phyloP scores from a whole-genome alignment of 2,113 vertebrate species.

The Camelus dromedarius region DNA sequence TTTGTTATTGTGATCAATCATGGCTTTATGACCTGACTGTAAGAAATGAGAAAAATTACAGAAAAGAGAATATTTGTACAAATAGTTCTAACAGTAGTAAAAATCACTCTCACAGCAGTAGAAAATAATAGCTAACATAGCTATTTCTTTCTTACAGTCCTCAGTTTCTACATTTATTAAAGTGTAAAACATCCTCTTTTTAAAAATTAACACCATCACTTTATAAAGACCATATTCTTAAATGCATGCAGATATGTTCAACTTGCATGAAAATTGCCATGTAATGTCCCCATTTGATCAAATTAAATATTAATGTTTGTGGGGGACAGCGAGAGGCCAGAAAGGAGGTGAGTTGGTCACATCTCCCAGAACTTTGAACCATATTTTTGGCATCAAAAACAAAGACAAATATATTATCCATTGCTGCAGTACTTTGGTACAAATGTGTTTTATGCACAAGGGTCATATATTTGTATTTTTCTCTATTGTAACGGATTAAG shows the following conservation, averaged over 20 bases:
- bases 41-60: constrained; percentile 33
- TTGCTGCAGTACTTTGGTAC: constrained; percentile 42
- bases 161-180: neutral
- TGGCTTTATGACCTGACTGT: neutral
- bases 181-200: neutral
- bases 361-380: constrained; percentile 41
- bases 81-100: constrained; percentile 50
- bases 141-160: neutral
- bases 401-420: constrained; percentile 70
- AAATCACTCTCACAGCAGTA: constrained; percentile 23
- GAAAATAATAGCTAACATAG: neutral
- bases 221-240: constrained; percentile 56
- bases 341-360: constrained; percentile 58
- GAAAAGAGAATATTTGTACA: constrained; percentile 9
- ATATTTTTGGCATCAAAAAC: constrained; percentile 78
- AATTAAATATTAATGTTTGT: constrained; percentile 46
- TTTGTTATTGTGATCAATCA: neutral
- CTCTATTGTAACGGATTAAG: constrained; percentile 69
- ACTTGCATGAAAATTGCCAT: constrained; percentile 56
- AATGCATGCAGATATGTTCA: constrained; percentile 42
- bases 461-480: constrained; percentile 73
- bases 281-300: constrained; percentile 67
- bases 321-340: neutral
- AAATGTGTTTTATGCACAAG: constrained; percentile 66
- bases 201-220: neutral